Base-by-base conservation (phyloP, 2,113 vertebrate genomes). In the Petroica traversi region DNA sequence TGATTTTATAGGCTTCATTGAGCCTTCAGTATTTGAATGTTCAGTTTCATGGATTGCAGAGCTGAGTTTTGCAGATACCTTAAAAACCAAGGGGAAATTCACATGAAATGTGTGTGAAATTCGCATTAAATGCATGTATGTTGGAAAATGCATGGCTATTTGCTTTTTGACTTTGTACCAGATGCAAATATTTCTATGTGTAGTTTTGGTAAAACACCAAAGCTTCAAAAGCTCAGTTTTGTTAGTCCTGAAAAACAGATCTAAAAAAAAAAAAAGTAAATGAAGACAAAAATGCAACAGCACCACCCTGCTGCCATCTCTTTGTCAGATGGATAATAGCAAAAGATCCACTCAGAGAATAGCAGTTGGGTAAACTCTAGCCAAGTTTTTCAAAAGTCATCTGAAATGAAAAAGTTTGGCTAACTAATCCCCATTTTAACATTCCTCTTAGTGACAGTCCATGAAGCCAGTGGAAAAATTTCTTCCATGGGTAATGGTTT, bases 221-320 rank as follows among this genome's bases (percentile, higher is more conserved):
- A 77, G 38, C 77, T 75, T 72, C 43, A 58, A 62, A 58, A 80
- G 33, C 41, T 85, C 0, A 0, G 23, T 59, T 92, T 74, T 41
- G 34, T 63, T 63, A 63, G 17, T 71, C 19, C 58, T 55, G 77
- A 87, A 91, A 72, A 78, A 23, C 1, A 78, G 29, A 84, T 45
- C 41, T 31, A 49, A 72, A 51, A 46, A 71, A 38, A 51, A 58
- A 59, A 49, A 45, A 8, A 79, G 25, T 4, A 61, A 80, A 86
- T 6, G 3, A 72, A 67, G 75, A 94, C n/a, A 43, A 88, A 95
- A 96, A 94, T 48, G 40, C 94, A 97, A 95, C 86, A 96, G 88
- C 93, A 94, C 93, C 92, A 92, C 95, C 94, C 92, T 93, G 85
- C 94, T 96, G 94, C 93, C 91, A 88, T 82, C 83, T 94, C 79